phyloP scores from a whole-genome alignment of 1,140 invertebrate species.

The Prorops nasuta region DNA sequence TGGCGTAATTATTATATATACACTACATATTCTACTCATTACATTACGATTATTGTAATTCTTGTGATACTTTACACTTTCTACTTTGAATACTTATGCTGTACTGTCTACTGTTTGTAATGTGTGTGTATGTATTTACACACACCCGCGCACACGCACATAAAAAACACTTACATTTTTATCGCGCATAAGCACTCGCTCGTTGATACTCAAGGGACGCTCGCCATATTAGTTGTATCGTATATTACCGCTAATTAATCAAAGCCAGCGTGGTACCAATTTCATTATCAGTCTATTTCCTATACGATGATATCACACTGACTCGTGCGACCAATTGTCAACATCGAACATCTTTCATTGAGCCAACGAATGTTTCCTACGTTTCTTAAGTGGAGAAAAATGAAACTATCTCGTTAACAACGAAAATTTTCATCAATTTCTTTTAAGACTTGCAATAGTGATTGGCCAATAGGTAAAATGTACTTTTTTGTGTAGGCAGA shows the following conservation, averaged over 20 bases:
- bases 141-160: too few relatives aligned
- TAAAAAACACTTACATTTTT: too few relatives aligned
- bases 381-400: slow-evolving; percentile 11
- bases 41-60: slow-evolving; percentile 44
- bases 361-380: slow-evolving; percentile 31
- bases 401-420: slow-evolving; percentile 29
- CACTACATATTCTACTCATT: too few relatives aligned
- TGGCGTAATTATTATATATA: slow-evolving; percentile 23
- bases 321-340: slow-evolving; percentile 33
- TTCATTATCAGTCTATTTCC: neutral
- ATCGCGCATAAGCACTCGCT: too few relatives aligned
- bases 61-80: slow-evolving; percentile 53
- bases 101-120: slow-evolving; percentile 36
- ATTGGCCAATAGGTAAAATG: too few relatives aligned
- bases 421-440: slow-evolving; percentile 27
- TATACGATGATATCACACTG: neutral
- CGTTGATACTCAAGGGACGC: too few relatives aligned
- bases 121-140: slow-evolving; percentile 21
- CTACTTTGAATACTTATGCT: slow-evolving; percentile 48
- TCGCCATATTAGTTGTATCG: too few relatives aligned
- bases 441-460: too few relatives aligned
- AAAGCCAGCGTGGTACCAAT: too few relatives aligned
- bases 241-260: too few relatives aligned
- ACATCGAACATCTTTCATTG: slow-evolving; percentile 31
- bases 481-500: too few relatives aligned